These are phyloP conservation scores for Carterocephalus palaemon DNA, from an alignment of 2,888 invertebrate genomes.

Conservation along the genomic window DNA sequence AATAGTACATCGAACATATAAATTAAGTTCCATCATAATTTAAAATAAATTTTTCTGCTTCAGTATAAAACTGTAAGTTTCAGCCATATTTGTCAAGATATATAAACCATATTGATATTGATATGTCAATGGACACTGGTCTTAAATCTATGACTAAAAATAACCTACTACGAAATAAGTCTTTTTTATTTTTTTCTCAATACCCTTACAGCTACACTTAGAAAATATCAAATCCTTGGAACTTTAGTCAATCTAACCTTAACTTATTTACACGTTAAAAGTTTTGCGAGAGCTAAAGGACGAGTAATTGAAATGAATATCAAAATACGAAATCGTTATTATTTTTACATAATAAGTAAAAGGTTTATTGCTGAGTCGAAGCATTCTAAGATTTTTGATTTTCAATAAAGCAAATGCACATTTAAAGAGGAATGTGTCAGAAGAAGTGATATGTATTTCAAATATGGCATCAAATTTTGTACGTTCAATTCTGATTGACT, in stretches of 20 bases:
- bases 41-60: too few relatives aligned
- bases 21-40: too few relatives aligned
- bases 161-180: constrained; percentile 58
- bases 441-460: constrained; percentile 65
- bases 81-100: too few relatives aligned
- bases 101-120: not conserved
- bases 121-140: constrained; percentile 25
- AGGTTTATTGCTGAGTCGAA: not conserved
- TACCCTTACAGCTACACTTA: constrained; percentile 44
- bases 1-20: too few relatives aligned
- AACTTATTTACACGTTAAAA: constrained; percentile 16
- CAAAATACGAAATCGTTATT: too few relatives aligned
- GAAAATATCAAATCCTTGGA: constrained; percentile 61
- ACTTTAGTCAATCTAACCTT: constrained; percentile 33
- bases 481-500: constrained; percentile 32
- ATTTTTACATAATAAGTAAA: too few relatives aligned
- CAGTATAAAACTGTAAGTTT: too few relatives aligned
- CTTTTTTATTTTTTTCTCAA: constrained; percentile 58
- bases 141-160: constrained; percentile 37
- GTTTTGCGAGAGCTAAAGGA: constrained; percentile 9
- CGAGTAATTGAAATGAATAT: constrained; percentile 9
- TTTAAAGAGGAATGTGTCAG: constrained; percentile 59
- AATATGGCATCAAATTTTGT: constrained; percentile 68
- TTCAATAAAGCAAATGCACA: constrained; percentile 37
- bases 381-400: too few relatives aligned